Conservation (phyloP, 2,797 vertebrate species). For the Sebastes kiyomatsui region DNA sequence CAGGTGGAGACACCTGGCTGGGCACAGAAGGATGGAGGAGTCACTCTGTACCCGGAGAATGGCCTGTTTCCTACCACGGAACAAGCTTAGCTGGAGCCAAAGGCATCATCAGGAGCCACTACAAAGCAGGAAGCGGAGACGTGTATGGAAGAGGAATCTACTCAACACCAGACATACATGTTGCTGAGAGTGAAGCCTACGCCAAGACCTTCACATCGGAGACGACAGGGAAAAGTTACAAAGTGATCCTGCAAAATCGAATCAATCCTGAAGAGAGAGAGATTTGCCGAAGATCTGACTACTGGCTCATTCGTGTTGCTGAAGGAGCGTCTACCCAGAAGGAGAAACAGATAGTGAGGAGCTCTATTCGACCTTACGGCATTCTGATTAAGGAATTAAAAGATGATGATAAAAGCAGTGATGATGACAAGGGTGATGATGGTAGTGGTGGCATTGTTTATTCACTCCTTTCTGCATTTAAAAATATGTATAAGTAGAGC, state of each 20-base stretch:
- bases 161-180: slow-evolving; percentile 10
- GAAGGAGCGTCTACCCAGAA: accelerated
- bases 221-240: slow-evolving; percentile 13
- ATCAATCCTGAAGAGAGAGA: not conserved
- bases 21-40: not conserved
- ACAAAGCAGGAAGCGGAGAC: accelerated
- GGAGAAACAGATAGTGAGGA: slow-evolving; percentile 11
- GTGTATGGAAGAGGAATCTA: slow-evolving; percentile 17
- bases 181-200: not conserved
- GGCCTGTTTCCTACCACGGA: slow-evolving; percentile 46
- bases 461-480: accelerated
- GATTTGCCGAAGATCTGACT: not conserved
- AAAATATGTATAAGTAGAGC: accelerated
- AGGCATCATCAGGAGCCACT: slow-evolving; percentile 28
- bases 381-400: slow-evolving; percentile 8
- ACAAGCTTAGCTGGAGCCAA: not conserved
- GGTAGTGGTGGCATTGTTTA: accelerated
- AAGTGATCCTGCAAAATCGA: slow-evolving; percentile 46
- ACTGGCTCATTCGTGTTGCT: slow-evolving; percentile 13
- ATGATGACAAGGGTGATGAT: too few relatives aligned
- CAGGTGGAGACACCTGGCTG: slow-evolving; percentile 30
- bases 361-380: slow-evolving; percentile 23
- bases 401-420: accelerated
- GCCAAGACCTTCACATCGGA: not conserved
- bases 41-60: slow-evolving; percentile 17